Evolutionary conservation across 2,797 vertebrate species (phyloP).

Genomic region (Ctenopoma kingsleyae): DNA sequence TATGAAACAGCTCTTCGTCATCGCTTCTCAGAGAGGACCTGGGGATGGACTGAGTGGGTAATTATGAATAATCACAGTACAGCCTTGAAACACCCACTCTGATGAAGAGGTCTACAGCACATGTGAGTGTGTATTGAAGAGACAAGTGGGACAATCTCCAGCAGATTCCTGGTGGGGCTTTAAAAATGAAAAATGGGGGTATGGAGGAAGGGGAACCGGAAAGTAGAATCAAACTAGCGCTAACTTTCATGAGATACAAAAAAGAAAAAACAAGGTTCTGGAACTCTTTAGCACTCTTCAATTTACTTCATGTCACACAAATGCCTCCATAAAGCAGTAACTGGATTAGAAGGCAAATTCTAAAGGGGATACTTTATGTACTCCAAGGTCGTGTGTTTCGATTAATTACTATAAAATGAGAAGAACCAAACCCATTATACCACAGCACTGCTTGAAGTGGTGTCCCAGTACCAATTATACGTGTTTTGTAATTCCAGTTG

Average conservation of each 20-base stretch:
- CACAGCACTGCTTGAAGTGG: constrained; percentile 1
- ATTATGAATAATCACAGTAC: constrained; percentile 60
- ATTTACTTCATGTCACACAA: constrained; percentile 30
- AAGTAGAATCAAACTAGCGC: constrained; percentile 42
- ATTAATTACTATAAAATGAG: constrained; percentile 57
- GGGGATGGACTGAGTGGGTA: constrained; percentile 58
- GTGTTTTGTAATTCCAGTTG: constrained; percentile 13
- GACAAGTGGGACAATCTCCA: constrained; percentile 13
- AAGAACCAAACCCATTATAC: constrained; percentile 55
- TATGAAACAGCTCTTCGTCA: constrained; percentile 57
- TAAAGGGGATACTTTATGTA: constrained; percentile 40
- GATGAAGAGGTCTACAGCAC: constrained; percentile 54
- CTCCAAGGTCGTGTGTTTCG: constrained; percentile 67
- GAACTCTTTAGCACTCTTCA: constrained; percentile 38
- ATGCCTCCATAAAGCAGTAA: constrained; percentile 53
- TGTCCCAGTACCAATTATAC: constrained; percentile 11
- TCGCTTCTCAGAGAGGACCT: constrained; percentile 41
- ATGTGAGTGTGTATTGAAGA: constrained; percentile 34
- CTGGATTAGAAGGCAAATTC: constrained; percentile 62
- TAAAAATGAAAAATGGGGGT: constrained; percentile 35
- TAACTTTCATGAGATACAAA: constrained; percentile 17
- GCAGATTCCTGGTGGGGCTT: constrained; percentile 39
- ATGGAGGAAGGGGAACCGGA: constrained; percentile 15
- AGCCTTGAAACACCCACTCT: constrained; percentile 59
- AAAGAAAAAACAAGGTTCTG: background rate